Conservation (phyloP, 2,113 vertebrate genomes). For the Tenrec ecaudatus region DNA sequence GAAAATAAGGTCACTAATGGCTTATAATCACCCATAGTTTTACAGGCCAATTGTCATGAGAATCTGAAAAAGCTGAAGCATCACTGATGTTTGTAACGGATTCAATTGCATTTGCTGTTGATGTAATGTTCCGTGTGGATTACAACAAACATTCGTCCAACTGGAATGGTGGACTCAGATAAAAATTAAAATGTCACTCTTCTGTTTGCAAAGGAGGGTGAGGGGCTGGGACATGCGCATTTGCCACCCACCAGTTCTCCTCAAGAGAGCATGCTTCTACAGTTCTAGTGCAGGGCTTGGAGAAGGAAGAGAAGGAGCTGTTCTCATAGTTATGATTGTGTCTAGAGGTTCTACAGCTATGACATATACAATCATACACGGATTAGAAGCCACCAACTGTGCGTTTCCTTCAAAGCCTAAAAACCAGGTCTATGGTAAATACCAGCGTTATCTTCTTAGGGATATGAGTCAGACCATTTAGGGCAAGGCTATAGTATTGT, state of each 20-base stretch:
- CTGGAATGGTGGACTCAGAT: background rate
- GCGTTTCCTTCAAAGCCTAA: constrained; percentile 60
- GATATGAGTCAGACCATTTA: constrained; percentile 34
- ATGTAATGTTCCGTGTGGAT: constrained; percentile 30
- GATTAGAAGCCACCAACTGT: background rate
- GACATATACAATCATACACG: background rate
- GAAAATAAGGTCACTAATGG: constrained; percentile 1
- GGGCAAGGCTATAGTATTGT: constrained; percentile 21
- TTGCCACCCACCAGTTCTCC: constrained; percentile 4
- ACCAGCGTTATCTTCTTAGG: background rate
- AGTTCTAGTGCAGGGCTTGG: background rate
- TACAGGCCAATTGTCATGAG: background rate
- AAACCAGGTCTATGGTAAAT: background rate
- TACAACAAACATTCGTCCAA: constrained; percentile 12
- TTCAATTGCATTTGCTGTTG: constrained; percentile 40
- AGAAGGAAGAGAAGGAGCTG: constrained; percentile 15
- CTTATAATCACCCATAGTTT: constrained; percentile 27
- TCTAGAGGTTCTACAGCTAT: background rate
- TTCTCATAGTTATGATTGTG: background rate
- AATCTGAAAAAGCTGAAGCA: constrained; percentile 36
- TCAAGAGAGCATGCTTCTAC: background rate
- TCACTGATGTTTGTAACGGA: background rate
- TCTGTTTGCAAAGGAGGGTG: constrained; percentile 15
- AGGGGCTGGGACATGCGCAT: background rate
- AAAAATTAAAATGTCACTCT: constrained; percentile 4